Conservation (phyloP, 1,140 invertebrate genomes). For the Saxidomus purpurata region DNA sequence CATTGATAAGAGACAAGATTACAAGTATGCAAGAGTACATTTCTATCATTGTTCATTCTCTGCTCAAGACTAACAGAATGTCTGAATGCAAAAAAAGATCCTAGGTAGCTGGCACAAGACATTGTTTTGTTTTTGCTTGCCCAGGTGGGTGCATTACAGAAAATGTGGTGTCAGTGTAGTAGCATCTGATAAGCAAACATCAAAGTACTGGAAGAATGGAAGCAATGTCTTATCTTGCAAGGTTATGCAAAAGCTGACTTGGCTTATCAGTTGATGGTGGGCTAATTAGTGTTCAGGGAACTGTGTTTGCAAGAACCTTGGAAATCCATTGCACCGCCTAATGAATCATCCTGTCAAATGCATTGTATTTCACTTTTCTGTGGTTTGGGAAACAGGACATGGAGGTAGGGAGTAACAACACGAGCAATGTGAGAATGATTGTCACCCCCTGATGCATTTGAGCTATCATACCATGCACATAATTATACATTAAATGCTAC, state of each 20-base stretch:
- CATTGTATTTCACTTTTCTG: not conserved
- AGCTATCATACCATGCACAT: too few relatives aligned
- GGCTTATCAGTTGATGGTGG: constrained; percentile 36
- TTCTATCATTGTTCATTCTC: not conserved
- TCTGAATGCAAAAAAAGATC: not conserved
- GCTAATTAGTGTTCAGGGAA: constrained; percentile 40
- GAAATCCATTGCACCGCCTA: not conserved
- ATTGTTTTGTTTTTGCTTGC: constrained; percentile 23
- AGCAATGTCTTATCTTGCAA: constrained; percentile 55
- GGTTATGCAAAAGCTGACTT: constrained; percentile 67
- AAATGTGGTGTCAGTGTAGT: constrained; percentile 60
- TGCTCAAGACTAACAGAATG: not conserved
- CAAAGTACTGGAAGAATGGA: constrained; percentile 47
- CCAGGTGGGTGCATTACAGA: constrained; percentile 53
- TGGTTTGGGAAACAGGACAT: too few relatives aligned
- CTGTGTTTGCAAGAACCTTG: constrained; percentile 26
- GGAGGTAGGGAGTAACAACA: too few relatives aligned
- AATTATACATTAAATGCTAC: too few relatives aligned
- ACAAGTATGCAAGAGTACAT: not conserved
- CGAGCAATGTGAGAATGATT: too few relatives aligned
- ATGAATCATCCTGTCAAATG: constrained; percentile 33
- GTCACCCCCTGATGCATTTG: too few relatives aligned
- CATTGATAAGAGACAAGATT: not conserved
- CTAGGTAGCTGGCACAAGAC: not conserved
- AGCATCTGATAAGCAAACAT: constrained; percentile 58